phyloP scores from a whole-genome alignment of 2,888 invertebrate genomes.

The Agonopterix heracliana region DNA sequence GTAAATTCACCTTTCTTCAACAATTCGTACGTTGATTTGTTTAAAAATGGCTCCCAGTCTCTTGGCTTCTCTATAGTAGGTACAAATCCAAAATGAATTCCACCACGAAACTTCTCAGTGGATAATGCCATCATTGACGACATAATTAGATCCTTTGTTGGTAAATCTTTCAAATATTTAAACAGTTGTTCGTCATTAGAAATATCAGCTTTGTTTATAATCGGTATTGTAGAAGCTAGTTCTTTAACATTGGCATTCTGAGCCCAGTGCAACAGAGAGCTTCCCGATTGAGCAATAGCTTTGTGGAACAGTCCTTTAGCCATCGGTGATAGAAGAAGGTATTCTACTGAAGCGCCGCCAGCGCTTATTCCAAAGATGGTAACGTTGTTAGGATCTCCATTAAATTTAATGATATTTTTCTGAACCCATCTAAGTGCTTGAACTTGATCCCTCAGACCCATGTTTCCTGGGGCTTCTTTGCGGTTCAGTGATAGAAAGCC shows the following conservation, averaged over 20 bases:
- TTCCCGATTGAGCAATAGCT: constrained; percentile 74
- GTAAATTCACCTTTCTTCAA: constrained; percentile 54
- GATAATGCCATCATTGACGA: constrained; percentile 36
- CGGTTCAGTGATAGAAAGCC: constrained; percentile 56
- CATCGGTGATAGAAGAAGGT: constrained; percentile 55
- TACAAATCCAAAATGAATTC: constrained; percentile 67
- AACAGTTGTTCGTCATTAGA: constrained; percentile 38
- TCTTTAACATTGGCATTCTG: constrained; percentile 37
- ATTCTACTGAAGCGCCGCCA: constrained; percentile 66
- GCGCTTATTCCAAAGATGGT: constrained; percentile 74
- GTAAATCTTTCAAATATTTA: constrained; percentile 41
- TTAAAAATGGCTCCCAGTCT: constrained; percentile 62
- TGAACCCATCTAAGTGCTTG: constrained; percentile 71
- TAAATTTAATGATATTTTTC: constrained; percentile 61
- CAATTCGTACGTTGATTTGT: constrained; percentile 49
- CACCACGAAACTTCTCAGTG: constrained; percentile 38
- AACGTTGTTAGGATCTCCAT: constrained; percentile 65
- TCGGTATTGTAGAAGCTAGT: constrained; percentile 44
- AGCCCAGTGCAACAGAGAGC: constrained; percentile 67
- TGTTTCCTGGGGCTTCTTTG: constrained; percentile 66
- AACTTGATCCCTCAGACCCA: constrained; percentile 72
- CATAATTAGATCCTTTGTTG: constrained; percentile 44
- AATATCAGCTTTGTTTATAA: constrained; percentile 31
- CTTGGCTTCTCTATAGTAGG: constrained; percentile 56
- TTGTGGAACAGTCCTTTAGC: constrained; percentile 70